Conservation (phyloP, 2,113 vertebrate species). For the Pelmatolapia mariae region DNA sequence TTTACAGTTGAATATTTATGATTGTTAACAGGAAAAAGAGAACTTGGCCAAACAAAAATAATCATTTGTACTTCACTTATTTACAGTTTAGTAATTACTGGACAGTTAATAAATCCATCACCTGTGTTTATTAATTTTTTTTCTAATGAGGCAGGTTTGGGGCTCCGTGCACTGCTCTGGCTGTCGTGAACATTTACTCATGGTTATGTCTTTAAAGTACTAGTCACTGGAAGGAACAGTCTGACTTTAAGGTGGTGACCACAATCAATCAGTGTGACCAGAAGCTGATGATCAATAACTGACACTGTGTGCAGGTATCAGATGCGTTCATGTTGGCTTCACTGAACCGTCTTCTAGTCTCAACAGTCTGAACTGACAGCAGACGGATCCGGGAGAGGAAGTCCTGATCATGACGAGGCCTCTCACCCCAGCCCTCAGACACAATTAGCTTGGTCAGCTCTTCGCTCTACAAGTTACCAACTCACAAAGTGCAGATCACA, state of each 20-base stretch:
- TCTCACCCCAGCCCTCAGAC: background rate
- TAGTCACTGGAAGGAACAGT: background rate
- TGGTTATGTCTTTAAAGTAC: background rate
- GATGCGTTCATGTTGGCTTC: background rate
- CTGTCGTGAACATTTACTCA: background rate
- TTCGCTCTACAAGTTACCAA: background rate
- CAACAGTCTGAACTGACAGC: background rate
- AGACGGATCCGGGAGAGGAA: background rate
- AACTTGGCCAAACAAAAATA: background rate
- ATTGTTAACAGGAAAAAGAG: background rate
- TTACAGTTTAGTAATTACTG: background rate
- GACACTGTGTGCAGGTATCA: background rate
- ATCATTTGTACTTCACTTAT: background rate
- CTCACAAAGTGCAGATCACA: background rate
- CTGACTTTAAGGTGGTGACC: background rate
- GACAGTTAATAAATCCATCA: background rate
- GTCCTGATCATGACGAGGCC: background rate
- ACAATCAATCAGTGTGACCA: background rate
- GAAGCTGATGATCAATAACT: background rate
- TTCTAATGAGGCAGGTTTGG: background rate
- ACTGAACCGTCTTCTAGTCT: background rate
- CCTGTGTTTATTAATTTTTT: background rate
- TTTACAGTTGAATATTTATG: background rate
- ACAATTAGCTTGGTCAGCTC: background rate
- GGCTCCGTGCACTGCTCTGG: background rate